These are phyloP conservation scores for Drosophila pseudotalamancana DNA, from an alignment of 2,888 invertebrate genomes.

Conservation along the genomic window DNA sequence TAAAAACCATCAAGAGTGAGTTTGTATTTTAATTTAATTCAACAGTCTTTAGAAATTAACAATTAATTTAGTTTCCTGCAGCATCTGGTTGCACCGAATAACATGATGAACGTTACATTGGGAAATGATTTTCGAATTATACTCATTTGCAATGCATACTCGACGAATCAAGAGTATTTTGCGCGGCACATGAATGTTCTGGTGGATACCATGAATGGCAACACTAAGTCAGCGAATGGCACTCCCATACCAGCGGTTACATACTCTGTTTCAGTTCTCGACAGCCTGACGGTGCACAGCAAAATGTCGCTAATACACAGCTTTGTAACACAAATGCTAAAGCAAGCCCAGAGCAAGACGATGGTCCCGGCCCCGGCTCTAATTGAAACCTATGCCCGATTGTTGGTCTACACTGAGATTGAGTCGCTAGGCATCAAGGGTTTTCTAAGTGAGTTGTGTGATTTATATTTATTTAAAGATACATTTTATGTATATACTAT, in stretches of 20 bases:
- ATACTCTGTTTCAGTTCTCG: constrained; percentile 95
- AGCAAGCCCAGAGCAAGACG: constrained; percentile 94
- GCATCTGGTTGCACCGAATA: constrained; percentile 91
- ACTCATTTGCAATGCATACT: constrained; percentile 96
- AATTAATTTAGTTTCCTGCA: constrained; percentile 89
- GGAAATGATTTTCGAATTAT: constrained; percentile 96
- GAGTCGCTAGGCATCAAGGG: constrained; percentile 98
- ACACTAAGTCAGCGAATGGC: constrained; percentile 86
- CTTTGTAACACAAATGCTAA: constrained; percentile 95
- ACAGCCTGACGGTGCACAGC: constrained; percentile 97
- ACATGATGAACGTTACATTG: constrained; percentile 90
- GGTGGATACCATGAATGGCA: constrained; percentile 93
- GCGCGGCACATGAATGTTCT: constrained; percentile 96
- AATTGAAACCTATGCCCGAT: constrained; percentile 96
- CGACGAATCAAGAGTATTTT: constrained; percentile 95
- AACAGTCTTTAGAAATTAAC: not conserved
- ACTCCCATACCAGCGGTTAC: constrained; percentile 92
- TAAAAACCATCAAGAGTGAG: constrained; percentile 92
- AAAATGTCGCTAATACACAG: constrained; percentile 95
- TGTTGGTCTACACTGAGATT: constrained; percentile 97
- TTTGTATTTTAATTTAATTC: not conserved
- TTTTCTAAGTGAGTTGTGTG: constrained; percentile 90
- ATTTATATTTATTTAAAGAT: not conserved
- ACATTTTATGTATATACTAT: not conserved
- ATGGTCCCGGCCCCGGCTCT: constrained; percentile 95